Conservation (phyloP, 2,888 invertebrate species). For the Drosophila cognata region DNA sequence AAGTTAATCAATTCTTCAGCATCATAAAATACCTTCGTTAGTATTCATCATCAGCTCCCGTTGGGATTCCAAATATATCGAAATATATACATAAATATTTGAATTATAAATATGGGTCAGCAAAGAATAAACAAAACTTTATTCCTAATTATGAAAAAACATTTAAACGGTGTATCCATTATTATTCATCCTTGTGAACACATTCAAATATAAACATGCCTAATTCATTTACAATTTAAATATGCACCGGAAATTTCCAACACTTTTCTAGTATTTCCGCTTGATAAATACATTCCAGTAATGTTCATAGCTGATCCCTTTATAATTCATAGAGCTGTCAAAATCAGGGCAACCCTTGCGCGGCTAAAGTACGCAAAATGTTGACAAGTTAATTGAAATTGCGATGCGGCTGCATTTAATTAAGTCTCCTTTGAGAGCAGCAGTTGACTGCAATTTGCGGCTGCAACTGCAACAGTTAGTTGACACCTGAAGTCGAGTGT, state of each 20-base stretch:
- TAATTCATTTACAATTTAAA: background rate
- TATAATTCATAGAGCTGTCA: constrained; percentile 23
- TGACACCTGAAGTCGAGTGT: constrained; percentile 1
- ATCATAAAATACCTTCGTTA: background rate
- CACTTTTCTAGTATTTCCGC: background rate
- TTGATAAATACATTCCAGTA: background rate
- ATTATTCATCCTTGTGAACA: background rate
- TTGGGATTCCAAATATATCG: too few species aligned
- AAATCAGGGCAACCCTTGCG: constrained; percentile 7
- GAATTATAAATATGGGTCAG: background rate
- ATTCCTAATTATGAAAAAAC: too few species aligned
- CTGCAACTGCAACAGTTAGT: constrained; percentile 29
- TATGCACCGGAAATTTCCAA: background rate
- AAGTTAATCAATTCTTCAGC: background rate
- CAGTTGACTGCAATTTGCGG: constrained; percentile 16
- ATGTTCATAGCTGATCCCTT: background rate
- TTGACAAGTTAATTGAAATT: constrained; percentile 52
- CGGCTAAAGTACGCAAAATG: background rate
- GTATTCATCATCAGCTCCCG: background rate
- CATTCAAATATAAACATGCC: background rate
- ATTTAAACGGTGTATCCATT: background rate
- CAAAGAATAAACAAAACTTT: background rate
- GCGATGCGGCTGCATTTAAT: constrained; percentile 35
- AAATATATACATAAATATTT: too few species aligned
- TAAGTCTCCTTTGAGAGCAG: constrained; percentile 42